A percentile compares a stretch with the other conserved stretches of the same genome.
These are phyloP conservation scores for Lasioglossum zephyrum DNA, from an alignment of 2,888 invertebrate genomes.

Conservation along the genomic window DNA sequence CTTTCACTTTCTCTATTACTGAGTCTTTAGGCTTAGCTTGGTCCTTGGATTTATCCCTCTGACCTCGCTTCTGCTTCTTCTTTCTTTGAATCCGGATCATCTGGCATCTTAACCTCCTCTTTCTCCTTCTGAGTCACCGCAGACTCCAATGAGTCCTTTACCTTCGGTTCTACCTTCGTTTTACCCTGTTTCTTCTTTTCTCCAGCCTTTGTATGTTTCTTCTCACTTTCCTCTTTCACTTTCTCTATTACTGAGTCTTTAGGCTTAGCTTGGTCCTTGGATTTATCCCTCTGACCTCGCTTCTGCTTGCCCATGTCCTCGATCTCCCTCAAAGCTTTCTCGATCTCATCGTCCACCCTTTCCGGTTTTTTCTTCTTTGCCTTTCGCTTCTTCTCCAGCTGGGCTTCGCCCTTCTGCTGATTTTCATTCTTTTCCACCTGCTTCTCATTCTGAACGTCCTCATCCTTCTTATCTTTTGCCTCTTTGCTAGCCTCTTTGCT, in stretches of 20 bases:
- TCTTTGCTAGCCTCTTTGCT: not conserved
- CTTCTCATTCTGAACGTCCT: slow-evolving; percentile 22
- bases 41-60: slow-evolving; percentile 76
- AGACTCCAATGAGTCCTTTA: not conserved
- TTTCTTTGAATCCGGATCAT: not conserved
- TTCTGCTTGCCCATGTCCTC: slow-evolving; percentile 80
- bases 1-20: slow-evolving; percentile 42
- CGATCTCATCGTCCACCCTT: slow-evolving; percentile 84
- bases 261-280: slow-evolving; percentile 65
- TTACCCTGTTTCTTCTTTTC: slow-evolving; percentile 69
- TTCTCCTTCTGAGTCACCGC: slow-evolving; percentile 1
- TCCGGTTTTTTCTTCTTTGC: slow-evolving; percentile 79
- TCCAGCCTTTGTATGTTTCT: slow-evolving; percentile 35
- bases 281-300: slow-evolving; percentile 75
- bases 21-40: slow-evolving; percentile 42
- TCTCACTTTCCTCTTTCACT: slow-evolving; percentile 46
- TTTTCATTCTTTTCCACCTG: slow-evolving; percentile 46
- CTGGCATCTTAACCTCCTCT: not conserved
- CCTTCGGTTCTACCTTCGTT: slow-evolving; percentile 50
- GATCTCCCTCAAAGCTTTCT: slow-evolving; percentile 85
- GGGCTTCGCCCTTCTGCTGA: not conserved
- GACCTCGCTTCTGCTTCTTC: slow-evolving; percentile 72
- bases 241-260: slow-evolving; percentile 42
- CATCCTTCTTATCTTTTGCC: slow-evolving; percentile 33
- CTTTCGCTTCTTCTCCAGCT: slow-evolving; percentile 76